Evolutionary conservation across 2,113 vertebrate genomes (phyloP).

Genomic region (Burhinus bistriatus): DNA sequence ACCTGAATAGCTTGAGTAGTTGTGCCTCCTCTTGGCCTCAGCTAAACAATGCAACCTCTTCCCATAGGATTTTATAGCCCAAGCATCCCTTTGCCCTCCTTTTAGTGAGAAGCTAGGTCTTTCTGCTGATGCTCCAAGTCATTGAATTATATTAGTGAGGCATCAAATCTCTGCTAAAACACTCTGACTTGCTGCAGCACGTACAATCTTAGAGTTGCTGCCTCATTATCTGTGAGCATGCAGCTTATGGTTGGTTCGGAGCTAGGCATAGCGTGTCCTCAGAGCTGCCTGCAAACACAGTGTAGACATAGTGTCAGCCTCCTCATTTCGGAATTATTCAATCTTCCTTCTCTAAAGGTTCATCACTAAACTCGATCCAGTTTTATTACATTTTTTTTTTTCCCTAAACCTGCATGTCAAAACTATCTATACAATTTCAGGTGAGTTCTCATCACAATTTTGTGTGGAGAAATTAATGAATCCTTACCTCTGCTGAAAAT

Average conservation of each 20-base stretch:
- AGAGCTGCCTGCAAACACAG: rapidly evolving
- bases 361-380: background rate
- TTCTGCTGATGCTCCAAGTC: background rate
- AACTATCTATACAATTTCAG: background rate
- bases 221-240: background rate
- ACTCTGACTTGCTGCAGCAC: background rate
- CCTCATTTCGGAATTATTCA: background rate
- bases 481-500: background rate
- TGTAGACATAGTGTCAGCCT: background rate
- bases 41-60: background rate
- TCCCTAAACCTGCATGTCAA: background rate
- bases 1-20: background rate
- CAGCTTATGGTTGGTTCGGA: background rate
- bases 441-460: background rate
- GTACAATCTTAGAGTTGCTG: background rate
- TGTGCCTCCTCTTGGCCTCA: background rate
- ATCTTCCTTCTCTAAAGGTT: background rate
- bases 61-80: background rate
- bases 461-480: background rate
- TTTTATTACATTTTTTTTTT: background rate
- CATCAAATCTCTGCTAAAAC: background rate
- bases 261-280: background rate
- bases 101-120: background rate
- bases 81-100: background rate
- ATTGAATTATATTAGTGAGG: background rate